Conservation (phyloP, 2,113 vertebrate species). For the Anseranas semipalmata region DNA sequence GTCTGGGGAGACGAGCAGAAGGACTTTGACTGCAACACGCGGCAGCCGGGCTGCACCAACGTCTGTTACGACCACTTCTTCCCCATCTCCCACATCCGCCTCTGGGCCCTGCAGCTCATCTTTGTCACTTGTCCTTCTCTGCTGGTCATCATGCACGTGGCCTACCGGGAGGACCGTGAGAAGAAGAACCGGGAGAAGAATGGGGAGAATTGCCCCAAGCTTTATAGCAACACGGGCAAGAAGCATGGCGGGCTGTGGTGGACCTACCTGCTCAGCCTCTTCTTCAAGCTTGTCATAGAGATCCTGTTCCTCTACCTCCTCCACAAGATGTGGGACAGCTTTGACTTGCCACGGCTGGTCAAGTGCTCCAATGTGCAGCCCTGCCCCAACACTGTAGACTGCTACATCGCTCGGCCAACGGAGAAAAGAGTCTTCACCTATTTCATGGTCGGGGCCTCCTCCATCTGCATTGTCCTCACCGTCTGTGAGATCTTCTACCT, state of each 20-base stretch:
- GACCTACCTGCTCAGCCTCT: slow-evolving; percentile 83
- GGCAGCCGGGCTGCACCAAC: slow-evolving; percentile 89
- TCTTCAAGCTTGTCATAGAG: slow-evolving; percentile 82
- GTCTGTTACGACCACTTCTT: slow-evolving; percentile 90
- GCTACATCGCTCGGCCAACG: slow-evolving; percentile 83
- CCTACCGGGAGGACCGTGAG: slow-evolving; percentile 87
- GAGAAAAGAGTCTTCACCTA: slow-evolving; percentile 86
- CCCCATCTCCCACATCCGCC: slow-evolving; percentile 91
- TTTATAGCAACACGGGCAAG: slow-evolving; percentile 81
- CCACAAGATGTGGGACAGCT: slow-evolving; percentile 82
- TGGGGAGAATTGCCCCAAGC: slow-evolving; percentile 75
- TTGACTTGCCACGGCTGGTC: slow-evolving; percentile 78
- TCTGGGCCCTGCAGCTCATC: slow-evolving; percentile 97
- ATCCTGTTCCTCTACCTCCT: slow-evolving; percentile 81
- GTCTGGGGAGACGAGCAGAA: slow-evolving; percentile 92
- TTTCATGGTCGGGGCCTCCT: slow-evolving; percentile 83
- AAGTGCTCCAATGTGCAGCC: slow-evolving; percentile 73
- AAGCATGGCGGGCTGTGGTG: slow-evolving; percentile 85
- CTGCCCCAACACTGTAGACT: slow-evolving; percentile 83
- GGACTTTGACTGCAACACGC: slow-evolving; percentile 92
- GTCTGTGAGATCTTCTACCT: slow-evolving; percentile 85
- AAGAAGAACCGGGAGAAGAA: slow-evolving; percentile 75
- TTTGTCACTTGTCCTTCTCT: slow-evolving; percentile 93
- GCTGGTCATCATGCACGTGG: slow-evolving; percentile 90
- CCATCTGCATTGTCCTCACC: slow-evolving; percentile 80